phyloP scores from a whole-genome alignment of 2,113 vertebrate species.

The Hepsetus odoe region DNA sequence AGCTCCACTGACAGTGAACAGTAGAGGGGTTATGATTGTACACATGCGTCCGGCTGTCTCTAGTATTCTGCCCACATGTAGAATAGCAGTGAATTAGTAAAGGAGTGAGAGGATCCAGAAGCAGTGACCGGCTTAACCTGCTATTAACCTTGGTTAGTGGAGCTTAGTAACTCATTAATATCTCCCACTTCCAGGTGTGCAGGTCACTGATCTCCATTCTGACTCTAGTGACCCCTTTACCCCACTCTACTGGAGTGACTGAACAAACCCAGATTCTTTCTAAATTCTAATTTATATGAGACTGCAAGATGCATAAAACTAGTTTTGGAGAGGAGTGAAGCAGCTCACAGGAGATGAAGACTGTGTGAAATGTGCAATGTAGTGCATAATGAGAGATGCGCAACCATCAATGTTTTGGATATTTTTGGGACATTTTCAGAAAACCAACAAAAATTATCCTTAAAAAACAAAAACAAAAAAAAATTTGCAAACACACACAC shows the following conservation, averaged over 20 bases:
- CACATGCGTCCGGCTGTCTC: neutral
- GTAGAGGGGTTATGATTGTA: neutral
- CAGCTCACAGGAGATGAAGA: too few relatives aligned
- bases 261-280: neutral
- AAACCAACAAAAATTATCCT: too few relatives aligned
- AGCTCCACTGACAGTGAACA: neutral
- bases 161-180: slow-evolving; percentile 80
- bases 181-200: slow-evolving; percentile 80
- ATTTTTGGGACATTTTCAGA: too few relatives aligned
- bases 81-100: neutral
- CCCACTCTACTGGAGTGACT: neutral
- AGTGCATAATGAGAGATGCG: too few relatives aligned
- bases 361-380: too few relatives aligned
- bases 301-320: neutral
- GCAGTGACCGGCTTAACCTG: slow-evolving; percentile 46
- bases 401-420: too few relatives aligned
- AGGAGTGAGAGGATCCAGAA: slow-evolving; percentile 27
- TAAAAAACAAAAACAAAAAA: too few relatives aligned
- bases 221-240: neutral
- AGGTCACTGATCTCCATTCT: slow-evolving; percentile 58
- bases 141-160: slow-evolving; percentile 58
- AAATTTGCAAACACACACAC: too few relatives aligned
- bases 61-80: neutral
- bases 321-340: too few relatives aligned
- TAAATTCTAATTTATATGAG: neutral